Conservation (phyloP, 1,140 invertebrate genomes). For the Scylla paramamosain region DNA sequence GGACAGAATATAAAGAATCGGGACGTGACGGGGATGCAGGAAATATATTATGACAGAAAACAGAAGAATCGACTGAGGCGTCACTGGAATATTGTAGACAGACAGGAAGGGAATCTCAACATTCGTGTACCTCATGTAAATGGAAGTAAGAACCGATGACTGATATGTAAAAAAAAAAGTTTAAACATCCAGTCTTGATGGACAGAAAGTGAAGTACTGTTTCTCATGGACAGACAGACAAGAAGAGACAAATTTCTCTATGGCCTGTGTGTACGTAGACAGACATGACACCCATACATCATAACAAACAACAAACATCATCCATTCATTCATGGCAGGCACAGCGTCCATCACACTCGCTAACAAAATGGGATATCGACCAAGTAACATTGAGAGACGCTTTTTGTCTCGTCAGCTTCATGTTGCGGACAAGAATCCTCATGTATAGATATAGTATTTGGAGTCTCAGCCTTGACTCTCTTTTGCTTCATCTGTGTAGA, state of each 20-base stretch:
- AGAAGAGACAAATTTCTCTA: neutral
- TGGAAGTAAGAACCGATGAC: neutral
- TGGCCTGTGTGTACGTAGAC: neutral
- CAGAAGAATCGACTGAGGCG: neutral
- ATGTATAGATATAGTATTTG: neutral
- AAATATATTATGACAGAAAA: neutral
- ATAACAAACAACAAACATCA: constrained; percentile 24
- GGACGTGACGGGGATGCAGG: constrained; percentile 27
- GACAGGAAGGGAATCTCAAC: neutral
- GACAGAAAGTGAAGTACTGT: constrained; percentile 22
- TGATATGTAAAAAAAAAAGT: neutral
- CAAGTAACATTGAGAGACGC: constrained; percentile 75
- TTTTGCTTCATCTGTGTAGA: constrained; percentile 31
- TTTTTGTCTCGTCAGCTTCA: constrained; percentile 48
- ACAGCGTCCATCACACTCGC: neutral
- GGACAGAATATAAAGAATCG: neutral
- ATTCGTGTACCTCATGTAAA: neutral
- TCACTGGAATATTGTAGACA: neutral
- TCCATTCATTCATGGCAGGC: neutral
- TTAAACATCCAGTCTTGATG: neutral
- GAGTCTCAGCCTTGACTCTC: constrained; percentile 32
- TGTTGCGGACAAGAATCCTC: neutral
- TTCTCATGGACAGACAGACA: neutral
- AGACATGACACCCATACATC: neutral
- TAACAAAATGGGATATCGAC: constrained; percentile 57